Base-by-base conservation (phyloP, 2,888 invertebrate species). In the Sinotaia quadrata region DNA sequence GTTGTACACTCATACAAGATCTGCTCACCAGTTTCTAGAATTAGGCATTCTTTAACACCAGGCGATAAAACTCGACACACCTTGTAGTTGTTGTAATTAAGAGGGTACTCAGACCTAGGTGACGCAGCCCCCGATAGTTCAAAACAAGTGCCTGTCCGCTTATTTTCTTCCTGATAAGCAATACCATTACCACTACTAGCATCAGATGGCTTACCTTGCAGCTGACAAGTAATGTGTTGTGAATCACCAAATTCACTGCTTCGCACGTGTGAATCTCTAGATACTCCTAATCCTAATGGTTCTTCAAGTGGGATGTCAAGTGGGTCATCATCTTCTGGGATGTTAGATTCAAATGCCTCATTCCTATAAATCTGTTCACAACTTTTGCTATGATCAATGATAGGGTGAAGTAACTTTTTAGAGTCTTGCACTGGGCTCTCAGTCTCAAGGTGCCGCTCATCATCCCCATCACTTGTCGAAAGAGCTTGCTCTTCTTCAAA, bases 11-110 rank as follows among this genome's bases (percentile, higher is more conserved):
- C 41, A 51, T 71, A 75, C 31, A 69, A 69, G 7, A 77, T 47
- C 51, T 74, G 69, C 67, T 80, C 78, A 29, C 80, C 80, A 10
- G 78, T 80, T 54, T 79, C 80, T 24, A 78, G 67, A 24, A 80
- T 77, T 4, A 79, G 61, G 67, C 78, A 80, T 31, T 78, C 77
- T 60, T 78, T 75, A 15, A 78, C 71, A 10, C 77, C 74, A 21
- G 78, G 80, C 4, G 71, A 63, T 31, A 80, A 37, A 44, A 71
- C 66, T 31, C 78, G 52, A 62, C 78, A 79, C 10, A 78, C 75
- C 61, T 77, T 75, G 66, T 80, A 80, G 66, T 77, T 80, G 54
- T 73, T 69, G 52, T 72, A 74, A 41, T 76, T 78, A 33, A 75
- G 57, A 5, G 76, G 76, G 62, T 69, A 80, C 49, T 78, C 75